Evolutionary conservation across 2,888 invertebrate species (phyloP), one percentile per base, ranked within the genome.

Genomic region (Amphipoea lucens): DNA sequence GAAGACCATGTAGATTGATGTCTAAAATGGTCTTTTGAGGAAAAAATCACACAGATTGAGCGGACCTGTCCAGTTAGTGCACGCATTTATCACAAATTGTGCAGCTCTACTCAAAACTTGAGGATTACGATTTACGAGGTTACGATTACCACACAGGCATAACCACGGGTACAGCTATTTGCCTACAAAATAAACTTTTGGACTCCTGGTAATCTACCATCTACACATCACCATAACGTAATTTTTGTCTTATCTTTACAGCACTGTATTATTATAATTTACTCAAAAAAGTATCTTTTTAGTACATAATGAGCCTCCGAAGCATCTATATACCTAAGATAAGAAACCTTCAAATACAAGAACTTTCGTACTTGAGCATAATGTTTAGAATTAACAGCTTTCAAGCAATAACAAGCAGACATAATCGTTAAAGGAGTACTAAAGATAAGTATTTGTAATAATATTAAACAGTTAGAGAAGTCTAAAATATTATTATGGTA

Each of bases 371-470:
- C 77, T 76, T 54, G 12, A 67, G 51, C 65, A 70, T 72, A 87
- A 74, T 85, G 62, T 87, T 82, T 69, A 72, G 77, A 87, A 85
- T 78, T 69, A 87, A 87, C 79, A 40, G 68, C 75, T 82, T 79
- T 70, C 9, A 42, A 76, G 86, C 54, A 74, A 69, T 87, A 76
- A 84, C 40, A 82, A 75, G 63, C 23, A n/a, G 9, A 12, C 75
- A 82, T 85, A 79, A 87, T 69, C 73, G 74, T 86, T 78, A 79
- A 68, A 69, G n/a, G 69, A n/a, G 79, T 71, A 73, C n/a, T 87
- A 78, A 79, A 84, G 82, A 84, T 87, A 84, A 82, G 77, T 86
- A 72, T 78, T 88, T 77, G 76, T 70, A 63, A 81, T 88, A 79
- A 78, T 77, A 80, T 80, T 81, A 40, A 87, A 84, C 73, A 69